Evolutionary conservation across 2,797 vertebrate species (phyloP).

Genomic region (Urocyon cinereoargenteus): DNA sequence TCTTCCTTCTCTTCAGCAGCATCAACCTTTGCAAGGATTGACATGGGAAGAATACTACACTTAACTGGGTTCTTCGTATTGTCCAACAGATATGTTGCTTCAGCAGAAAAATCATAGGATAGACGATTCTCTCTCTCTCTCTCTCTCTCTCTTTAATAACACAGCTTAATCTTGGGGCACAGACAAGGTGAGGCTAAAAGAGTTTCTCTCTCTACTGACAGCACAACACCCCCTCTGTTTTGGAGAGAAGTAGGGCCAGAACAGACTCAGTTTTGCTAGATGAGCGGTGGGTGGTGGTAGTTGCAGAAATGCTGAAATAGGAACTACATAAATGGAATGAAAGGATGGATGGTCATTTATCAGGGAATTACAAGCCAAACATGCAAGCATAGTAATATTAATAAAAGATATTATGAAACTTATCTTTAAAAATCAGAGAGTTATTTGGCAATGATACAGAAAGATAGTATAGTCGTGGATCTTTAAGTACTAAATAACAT

Average conservation of each 20-base stretch:
- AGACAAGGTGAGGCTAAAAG: neutral
- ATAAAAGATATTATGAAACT: neutral
- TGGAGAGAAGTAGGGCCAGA: neutral
- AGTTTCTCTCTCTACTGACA: neutral
- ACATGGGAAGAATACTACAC: neutral
- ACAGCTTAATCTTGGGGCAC: neutral
- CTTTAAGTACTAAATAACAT: neutral
- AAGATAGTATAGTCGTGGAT: neutral
- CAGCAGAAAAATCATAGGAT: neutral
- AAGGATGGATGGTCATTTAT: neutral
- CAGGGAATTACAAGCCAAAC: neutral
- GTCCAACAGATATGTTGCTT: too few relatives aligned
- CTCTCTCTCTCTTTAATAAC: neutral
- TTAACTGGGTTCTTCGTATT: too few relatives aligned
- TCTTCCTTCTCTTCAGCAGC: neutral
- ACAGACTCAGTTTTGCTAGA: neutral
- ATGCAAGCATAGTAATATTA: neutral
- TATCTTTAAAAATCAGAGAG: neutral
- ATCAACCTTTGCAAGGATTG: neutral
- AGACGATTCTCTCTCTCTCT: neutral
- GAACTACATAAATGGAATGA: neutral
- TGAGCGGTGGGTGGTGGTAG: accelerated
- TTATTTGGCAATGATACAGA: neutral
- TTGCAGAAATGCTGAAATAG: neutral
- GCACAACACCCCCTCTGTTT: neutral